Evolutionary conservation across 2,113 vertebrate genomes (phyloP).

Genomic region (Sciurus niger): DNA sequence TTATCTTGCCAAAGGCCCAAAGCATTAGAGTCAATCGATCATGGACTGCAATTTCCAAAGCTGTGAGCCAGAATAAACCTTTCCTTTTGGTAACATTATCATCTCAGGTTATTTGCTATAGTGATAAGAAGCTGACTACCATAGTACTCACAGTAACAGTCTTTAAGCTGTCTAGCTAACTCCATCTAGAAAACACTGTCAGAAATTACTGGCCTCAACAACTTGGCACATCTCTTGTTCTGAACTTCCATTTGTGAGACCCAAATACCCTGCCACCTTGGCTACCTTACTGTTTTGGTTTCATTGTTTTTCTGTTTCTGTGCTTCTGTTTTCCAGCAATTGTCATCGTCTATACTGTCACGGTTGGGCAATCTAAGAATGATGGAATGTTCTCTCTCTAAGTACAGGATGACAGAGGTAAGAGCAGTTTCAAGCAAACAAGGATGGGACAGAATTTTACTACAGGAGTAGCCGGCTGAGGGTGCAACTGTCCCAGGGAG

Average conservation of each 20-base stretch:
- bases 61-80: neutral
- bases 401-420: neutral
- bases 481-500: neutral
- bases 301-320: neutral
- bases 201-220: neutral
- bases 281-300: neutral
- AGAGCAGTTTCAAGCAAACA: neutral
- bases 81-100: neutral
- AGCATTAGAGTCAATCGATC: neutral
- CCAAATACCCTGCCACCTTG: neutral
- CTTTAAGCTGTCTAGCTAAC: neutral
- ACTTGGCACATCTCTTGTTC: neutral
- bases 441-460: neutral
- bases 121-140: neutral
- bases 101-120: neutral
- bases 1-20: neutral
- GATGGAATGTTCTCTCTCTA: neutral
- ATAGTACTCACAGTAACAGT: neutral
- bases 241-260: neutral
- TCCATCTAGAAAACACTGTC: neutral
- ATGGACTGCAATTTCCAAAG: neutral
- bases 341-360: neutral
- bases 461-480: neutral
- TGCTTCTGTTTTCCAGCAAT: slow-evolving; percentile 10
- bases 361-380: neutral